phyloP scores from a whole-genome alignment of 2,113 vertebrate genomes.

The Loxodonta africana region DNA sequence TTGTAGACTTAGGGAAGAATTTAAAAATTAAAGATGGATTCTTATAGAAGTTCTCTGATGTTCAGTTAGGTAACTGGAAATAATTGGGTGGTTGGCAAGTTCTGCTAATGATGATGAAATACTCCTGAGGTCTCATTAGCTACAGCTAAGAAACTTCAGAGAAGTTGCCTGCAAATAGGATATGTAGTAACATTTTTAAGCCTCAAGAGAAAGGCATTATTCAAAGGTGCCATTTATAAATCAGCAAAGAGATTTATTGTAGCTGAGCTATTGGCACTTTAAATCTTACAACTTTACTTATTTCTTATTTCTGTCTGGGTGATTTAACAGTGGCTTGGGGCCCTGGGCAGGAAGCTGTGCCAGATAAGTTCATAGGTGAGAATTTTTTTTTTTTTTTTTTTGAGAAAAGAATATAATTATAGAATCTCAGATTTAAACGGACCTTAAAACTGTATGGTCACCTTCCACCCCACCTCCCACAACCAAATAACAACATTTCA shows the following conservation, averaged over 20 bases:
- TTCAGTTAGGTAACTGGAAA: background rate
- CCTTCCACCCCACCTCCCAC: background rate
- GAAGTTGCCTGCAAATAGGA: background rate
- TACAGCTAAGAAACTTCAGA: background rate
- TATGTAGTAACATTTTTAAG: background rate
- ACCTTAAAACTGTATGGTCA: slow-evolving; percentile 6
- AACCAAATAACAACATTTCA: no score
- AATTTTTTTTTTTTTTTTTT: background rate
- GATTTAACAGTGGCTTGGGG: background rate
- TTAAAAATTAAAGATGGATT: slow-evolving; percentile 2
- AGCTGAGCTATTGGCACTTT: background rate
- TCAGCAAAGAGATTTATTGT: background rate
- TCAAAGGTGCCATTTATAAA: background rate
- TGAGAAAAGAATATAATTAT: background rate
- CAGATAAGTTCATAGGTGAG: slow-evolving; percentile 60
- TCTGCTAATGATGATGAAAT: slow-evolving; percentile 22
- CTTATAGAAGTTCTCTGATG: background rate
- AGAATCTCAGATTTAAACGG: background rate
- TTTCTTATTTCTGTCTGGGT: slow-evolving; percentile 25
- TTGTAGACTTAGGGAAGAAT: background rate
- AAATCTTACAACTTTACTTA: background rate
- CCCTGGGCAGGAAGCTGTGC: background rate
- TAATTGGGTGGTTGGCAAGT: slow-evolving; percentile 57
- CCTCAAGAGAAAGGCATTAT: slow-evolving; percentile 44
- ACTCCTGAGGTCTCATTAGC: slow-evolving; percentile 67